phyloP scores from a whole-genome alignment of 2,113 vertebrate species.

The Hirundichthys speculiger region DNA sequence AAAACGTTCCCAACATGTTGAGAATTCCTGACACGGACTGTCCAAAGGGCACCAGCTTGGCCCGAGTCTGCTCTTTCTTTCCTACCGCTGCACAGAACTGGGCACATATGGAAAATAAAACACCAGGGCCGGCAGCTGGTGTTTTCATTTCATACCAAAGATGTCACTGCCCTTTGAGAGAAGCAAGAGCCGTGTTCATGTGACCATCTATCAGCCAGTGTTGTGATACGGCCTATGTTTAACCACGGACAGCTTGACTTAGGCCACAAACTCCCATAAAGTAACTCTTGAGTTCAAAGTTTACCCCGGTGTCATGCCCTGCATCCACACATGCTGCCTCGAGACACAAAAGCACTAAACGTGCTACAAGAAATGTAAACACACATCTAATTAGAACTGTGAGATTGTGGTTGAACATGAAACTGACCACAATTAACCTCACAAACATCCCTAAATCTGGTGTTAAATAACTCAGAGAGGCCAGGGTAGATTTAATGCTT shows the following conservation, averaged over 20 bases:
- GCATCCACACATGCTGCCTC: conserved; percentile 9
- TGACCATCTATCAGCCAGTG: conserved; percentile 45
- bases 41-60: conserved; percentile 62
- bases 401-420: conserved; percentile 32
- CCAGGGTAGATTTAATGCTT: conserved; percentile 11
- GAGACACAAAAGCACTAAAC: conserved; percentile 45
- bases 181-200: conserved; percentile 50
- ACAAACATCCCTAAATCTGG: conserved; percentile 12
- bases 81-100: conserved; percentile 42
- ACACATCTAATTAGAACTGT: conserved; percentile 50
- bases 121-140: conserved; percentile 63
- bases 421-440: background rate
- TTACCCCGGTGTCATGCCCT: conserved; percentile 30
- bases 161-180: conserved; percentile 64
- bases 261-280: conserved; percentile 29
- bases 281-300: conserved; percentile 46
- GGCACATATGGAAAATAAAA: conserved; percentile 63
- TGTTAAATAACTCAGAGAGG: no score
- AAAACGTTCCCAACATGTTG: conserved; percentile 59
- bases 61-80: conserved; percentile 53
- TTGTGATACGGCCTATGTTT: conserved; percentile 35
- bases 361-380: conserved; percentile 32
- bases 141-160: conserved; percentile 66
- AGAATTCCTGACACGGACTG: conserved; percentile 65
- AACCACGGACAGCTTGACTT: conserved; percentile 16